Percentiles rank a stretch among this genome's conserved stretches.
Conservation (phyloP, 2,113 vertebrate species). For the Neogobius melanostomus region DNA sequence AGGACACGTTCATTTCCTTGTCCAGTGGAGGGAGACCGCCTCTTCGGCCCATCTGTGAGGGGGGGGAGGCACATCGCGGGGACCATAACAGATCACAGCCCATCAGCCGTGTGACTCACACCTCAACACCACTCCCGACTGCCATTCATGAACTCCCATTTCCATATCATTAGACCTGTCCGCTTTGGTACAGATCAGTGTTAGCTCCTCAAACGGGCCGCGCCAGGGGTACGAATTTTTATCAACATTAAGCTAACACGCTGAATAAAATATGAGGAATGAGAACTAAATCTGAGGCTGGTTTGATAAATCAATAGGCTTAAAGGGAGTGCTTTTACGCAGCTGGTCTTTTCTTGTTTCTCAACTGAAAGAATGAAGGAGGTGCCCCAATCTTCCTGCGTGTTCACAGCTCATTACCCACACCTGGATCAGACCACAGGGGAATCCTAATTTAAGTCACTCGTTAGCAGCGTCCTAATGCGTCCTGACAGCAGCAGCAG, state of each 20-base stretch:
- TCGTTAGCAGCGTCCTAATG: slow-evolving; percentile 67
- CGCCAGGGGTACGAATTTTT: too few species aligned
- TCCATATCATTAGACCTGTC: slow-evolving; percentile 65
- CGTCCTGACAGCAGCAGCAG: slow-evolving; percentile 69
- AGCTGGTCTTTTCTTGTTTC: slow-evolving; percentile 13
- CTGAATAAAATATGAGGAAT: too few species aligned
- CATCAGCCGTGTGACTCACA: slow-evolving; percentile 59
- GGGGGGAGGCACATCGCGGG: slow-evolving; percentile 62
- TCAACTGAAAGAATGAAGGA: slow-evolving; percentile 34
- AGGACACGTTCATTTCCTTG: slow-evolving; percentile 79
- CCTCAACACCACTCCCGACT: slow-evolving; percentile 52
- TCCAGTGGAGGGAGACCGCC: slow-evolving; percentile 82
- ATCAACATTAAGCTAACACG: too few species aligned
- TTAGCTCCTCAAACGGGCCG: slow-evolving; percentile 35
- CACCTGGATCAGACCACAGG: slow-evolving; percentile 65
- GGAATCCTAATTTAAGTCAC: slow-evolving; percentile 71
- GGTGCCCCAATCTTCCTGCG: slow-evolving; percentile 45
- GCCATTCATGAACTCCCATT: slow-evolving; percentile 60
- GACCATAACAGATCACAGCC: slow-evolving; percentile 75
- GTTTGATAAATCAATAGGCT: too few species aligned
- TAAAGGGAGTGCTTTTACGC: too few species aligned
- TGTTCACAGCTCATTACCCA: slow-evolving; percentile 68
- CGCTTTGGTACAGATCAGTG: slow-evolving; percentile 13
- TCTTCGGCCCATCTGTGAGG: slow-evolving; percentile 70
- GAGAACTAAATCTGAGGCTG: too few species aligned